Base-by-base conservation (phyloP, 1,140 invertebrate genomes). In the Zaprionus lachaisei region DNA sequence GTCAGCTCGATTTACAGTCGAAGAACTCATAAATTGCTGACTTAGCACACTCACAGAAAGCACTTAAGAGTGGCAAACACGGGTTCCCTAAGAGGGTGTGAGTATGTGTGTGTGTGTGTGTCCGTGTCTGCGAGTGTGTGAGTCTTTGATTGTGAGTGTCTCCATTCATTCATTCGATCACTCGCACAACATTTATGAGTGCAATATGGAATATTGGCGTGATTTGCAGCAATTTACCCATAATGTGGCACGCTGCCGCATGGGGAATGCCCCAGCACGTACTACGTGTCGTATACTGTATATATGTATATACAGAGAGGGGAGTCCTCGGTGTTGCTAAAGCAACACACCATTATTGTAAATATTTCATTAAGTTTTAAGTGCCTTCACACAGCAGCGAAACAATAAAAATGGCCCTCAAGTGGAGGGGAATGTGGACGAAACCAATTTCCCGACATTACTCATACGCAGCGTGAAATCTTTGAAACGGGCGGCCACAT, bases 301-400 rank as follows among this genome's bases (percentile, higher is more conserved):
- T 56, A 38, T 37, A 20, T 20, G 20, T 20, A 38, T 14, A 38
- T 24, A 66, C 17, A 12, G 44, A 58, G 28, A 31, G 2, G 64
- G 47, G 58, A 80, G 72, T 68, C 62, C 61, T 75, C 66, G 75
- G 64, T 64, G 77, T 81, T 81, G 70, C 71, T 76, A 64, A 75
- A 89, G 74, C 71, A 71, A 76, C 71, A 76, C 75, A 81, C 78
- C 78, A 90, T 90, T 90, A 84, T 72, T 84, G 71, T 89, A 90
- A 90, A 89, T 89, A 90, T 89, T 90, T 89, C 85, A 89, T 89
- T 89, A 87, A 84, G 74, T 84, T 87, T 89, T 87, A 81, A 87
- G 83, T 87, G 84, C 83, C 84, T 81, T 47, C 66, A 80, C 81
- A 64, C 72, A 87, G 72, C 57, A 83, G 61, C 66, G 72, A 68